Base-by-base conservation (phyloP, 1,140 invertebrate species). In the Trichonephila clavipes region DNA sequence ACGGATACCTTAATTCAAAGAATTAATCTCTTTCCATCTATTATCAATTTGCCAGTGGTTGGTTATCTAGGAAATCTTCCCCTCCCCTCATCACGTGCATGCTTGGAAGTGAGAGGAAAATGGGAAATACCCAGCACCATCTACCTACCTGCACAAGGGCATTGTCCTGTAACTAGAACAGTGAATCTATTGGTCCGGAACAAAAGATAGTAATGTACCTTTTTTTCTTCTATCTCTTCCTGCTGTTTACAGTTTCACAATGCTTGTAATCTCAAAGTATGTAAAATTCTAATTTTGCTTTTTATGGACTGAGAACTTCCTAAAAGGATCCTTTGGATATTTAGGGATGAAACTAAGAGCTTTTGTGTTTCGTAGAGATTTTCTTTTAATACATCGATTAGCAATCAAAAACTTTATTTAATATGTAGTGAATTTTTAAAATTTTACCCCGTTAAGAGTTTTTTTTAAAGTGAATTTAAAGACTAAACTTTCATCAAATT, bases 131-230 rank as follows among this genome's bases (percentile, higher is more conserved):
- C 59, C 21, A 59, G 85, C 59, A 61, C 28, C 85, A 72, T 82
- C 77, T 82, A 90, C 89, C 77, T 82, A 90, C 89, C 89, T 90
- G 89, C 44, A 44, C 28, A 93, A 93, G 92, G 92, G 92, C 86
- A 93, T 62, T 88, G 85, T 88, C 85, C 92, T 93, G 66, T 88
- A 88, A 81, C 24, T 88, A 69, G 92, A 88, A 88, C 92, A 82
- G 59, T 77, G 69, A 88, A 93, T 82, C 40, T 81, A 51, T 69
- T 88, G 44, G 66, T 88, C 85, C 86, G 66, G 92, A 93, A 93
- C 92, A 88, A 93, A 81, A 93, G 86, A 93, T 87, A 59, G 34
- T 44, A 69, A 77, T 77, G 72, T 77, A 19, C 34, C 72, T 77
- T 77, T 77, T 77, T 77, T 40, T 77, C 14, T 24, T 59, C 59